Percentiles rank a stretch among this genome's conserved stretches.
Evolutionary conservation across 1,140 invertebrate species (phyloP).

Genomic region (Luehdorfia chinensis): DNA sequence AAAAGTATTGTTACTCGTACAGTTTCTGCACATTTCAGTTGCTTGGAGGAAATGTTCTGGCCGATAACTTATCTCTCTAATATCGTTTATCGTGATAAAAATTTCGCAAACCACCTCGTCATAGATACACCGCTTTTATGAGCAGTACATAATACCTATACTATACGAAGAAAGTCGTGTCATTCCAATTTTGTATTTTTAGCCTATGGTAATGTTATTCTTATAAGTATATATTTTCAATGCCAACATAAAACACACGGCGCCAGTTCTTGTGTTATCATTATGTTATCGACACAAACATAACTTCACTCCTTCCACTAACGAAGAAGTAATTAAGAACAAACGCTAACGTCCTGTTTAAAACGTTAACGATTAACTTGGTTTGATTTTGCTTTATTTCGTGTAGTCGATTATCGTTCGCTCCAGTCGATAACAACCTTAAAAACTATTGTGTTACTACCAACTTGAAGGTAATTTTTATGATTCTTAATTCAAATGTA

Average conservation of each 20-base stretch:
- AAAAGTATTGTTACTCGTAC: slow-evolving; percentile 28
- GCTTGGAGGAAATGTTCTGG: slow-evolving; percentile 50
- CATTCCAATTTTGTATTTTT: background rate
- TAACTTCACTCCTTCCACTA: background rate
- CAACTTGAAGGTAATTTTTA: no score
- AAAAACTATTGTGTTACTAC: no score
- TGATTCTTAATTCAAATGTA: no score
- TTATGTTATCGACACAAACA: background rate
- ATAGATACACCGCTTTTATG: slow-evolving; percentile 17
- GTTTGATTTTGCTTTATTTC: slow-evolving; percentile 5
- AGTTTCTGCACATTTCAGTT: slow-evolving; percentile 31
- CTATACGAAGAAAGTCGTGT: slow-evolving; percentile 7
- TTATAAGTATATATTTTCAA: no score
- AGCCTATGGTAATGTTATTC: no score
- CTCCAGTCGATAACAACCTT: no score
- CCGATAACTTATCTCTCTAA: slow-evolving; percentile 36
- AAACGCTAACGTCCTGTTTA: slow-evolving; percentile 2
- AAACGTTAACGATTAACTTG: slow-evolving; percentile 1
- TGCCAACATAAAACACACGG: no score
- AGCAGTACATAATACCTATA: background rate
- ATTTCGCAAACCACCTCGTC: slow-evolving; percentile 38
- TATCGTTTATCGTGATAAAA: slow-evolving; percentile 36
- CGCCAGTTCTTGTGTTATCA: background rate
- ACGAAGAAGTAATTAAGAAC: slow-evolving; percentile 10
- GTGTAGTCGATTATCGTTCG: background rate